Percentiles rank a stretch among this genome's conserved stretches.
Conservation (phyloP, 2,888 invertebrate genomes). For the Nasonovia ribisnigri region DNA sequence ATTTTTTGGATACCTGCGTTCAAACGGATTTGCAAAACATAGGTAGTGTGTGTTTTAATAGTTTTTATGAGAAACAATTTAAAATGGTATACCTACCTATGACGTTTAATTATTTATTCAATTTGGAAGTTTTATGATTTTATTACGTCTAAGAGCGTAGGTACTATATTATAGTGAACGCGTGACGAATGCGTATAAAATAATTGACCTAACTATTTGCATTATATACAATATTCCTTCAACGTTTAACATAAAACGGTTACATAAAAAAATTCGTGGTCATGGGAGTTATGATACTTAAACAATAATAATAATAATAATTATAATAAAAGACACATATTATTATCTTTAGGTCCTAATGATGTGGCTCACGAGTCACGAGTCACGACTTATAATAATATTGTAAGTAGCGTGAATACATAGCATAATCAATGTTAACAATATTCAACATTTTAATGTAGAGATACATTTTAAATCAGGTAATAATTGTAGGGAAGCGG, state of each 20-base stretch:
- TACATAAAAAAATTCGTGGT: not conserved
- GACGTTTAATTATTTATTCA: not conserved
- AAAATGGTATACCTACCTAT: not conserved
- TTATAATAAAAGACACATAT: not conserved
- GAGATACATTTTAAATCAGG: not conserved
- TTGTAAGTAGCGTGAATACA: not conserved
- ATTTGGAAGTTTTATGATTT: not conserved
- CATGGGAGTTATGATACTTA: not conserved
- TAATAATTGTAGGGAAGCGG: not conserved
- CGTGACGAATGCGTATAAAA: not conserved
- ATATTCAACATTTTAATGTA: not conserved
- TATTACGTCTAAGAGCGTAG: not conserved
- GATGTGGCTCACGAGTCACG: not conserved
- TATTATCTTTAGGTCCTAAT: not conserved
- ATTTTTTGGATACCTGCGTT: not conserved
- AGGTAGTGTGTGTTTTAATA: not conserved
- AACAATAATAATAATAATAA: not conserved
- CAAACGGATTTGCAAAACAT: not conserved
- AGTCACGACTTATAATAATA: not conserved
- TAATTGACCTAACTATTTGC: not conserved
- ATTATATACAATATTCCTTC: not conserved
- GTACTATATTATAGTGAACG: not conserved
- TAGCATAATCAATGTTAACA: not conserved
- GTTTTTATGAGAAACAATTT: not conserved
- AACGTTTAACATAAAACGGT: not conserved